Conservation (phyloP, 23 tunicate species). For the Styela clava region DNA sequence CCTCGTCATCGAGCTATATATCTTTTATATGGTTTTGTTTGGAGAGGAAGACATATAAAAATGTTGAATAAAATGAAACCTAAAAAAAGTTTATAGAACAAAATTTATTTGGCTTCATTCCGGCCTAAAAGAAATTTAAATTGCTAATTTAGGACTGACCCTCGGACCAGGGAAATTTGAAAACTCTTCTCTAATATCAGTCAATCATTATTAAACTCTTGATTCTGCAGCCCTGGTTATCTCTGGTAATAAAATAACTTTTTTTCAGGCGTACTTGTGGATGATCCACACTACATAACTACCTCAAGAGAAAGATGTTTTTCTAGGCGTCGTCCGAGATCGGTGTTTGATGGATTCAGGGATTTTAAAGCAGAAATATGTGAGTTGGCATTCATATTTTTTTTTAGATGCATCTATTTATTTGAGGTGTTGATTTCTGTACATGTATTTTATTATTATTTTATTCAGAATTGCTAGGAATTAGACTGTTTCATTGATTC, state of each 20-base stretch:
- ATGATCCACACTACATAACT: conserved; percentile 31
- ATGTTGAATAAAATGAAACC: too few species aligned
- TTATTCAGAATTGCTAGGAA: too few species aligned
- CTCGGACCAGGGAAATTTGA: neutral
- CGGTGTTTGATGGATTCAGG: conserved; percentile 66
- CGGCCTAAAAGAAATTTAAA: too few species aligned
- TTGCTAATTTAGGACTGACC: too few species aligned
- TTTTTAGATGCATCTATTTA: neutral
- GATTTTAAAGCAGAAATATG: conserved; percentile 58
- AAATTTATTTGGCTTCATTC: too few species aligned
- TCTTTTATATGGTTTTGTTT: too few species aligned
- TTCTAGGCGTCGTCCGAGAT: conserved; percentile 35
- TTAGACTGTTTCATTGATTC: too few species aligned
- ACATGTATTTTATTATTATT: too few species aligned
- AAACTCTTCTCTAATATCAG: neutral
- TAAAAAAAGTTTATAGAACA: too few species aligned
- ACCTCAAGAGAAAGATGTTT: conserved; percentile 17
- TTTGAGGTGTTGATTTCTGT: neutral
- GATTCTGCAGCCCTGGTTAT: neutral
- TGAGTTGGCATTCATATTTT: conserved; percentile 10
- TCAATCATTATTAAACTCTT: neutral
- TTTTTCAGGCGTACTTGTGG: conserved; percentile 44
- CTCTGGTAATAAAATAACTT: neutral
- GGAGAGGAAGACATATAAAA: too few species aligned
- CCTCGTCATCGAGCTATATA: too few species aligned